A percentile compares a stretch with the other conserved stretches of the same genome.
Evolutionary conservation across 2,113 vertebrate genomes (phyloP).

Genomic region (Peromyscus polionotus): DNA sequence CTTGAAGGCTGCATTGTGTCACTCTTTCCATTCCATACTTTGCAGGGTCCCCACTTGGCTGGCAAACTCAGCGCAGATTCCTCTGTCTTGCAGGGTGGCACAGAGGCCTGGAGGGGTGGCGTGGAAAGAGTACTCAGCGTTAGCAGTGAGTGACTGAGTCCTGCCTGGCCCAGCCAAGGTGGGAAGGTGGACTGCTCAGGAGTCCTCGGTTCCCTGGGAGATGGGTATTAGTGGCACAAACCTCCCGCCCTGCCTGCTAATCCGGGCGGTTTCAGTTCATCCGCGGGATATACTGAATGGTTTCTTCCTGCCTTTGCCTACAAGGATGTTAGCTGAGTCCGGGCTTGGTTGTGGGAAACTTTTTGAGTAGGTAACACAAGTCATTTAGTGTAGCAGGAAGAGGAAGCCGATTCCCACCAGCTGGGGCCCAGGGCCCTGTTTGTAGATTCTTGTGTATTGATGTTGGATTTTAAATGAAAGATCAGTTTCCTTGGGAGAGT

Average conservation of each 20-base stretch:
- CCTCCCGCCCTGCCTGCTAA: neutral
- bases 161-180: neutral
- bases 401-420: neutral
- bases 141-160: neutral
- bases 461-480: conserved; percentile 25
- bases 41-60: conserved; percentile 72
- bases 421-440: neutral
- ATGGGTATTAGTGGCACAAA: neutral
- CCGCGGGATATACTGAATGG: neutral
- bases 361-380: conserved; percentile 46
- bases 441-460: neutral
- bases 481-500: neutral
- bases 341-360: neutral
- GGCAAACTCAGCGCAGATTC: conserved; percentile 27
- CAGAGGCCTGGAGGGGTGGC: conserved; percentile 39
- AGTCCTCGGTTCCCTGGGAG: neutral
- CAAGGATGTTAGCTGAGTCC: conserved; percentile 16
- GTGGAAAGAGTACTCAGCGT: neutral
- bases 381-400: neutral
- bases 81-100: neutral
- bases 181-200: neutral
- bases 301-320: neutral
- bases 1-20: conserved; percentile 69
- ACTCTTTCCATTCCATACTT: conserved; percentile 81
- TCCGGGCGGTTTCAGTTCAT: conserved; percentile 4